These are phyloP conservation scores for Thera britannica DNA, from an alignment of 2,888 invertebrate species.

Conservation along the genomic window DNA sequence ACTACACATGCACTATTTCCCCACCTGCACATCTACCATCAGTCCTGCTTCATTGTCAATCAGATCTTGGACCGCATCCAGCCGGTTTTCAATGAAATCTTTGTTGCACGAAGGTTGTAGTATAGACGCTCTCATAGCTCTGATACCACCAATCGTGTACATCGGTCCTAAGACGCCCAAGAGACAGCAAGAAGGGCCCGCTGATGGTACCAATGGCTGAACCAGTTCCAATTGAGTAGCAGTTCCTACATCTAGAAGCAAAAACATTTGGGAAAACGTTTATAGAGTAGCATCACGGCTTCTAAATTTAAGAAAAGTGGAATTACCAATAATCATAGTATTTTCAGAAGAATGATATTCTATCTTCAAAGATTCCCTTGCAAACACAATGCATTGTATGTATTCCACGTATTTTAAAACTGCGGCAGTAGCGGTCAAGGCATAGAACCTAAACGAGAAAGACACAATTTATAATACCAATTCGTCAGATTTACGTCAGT, in stretches of 20 bases:
- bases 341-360: constrained; percentile 93
- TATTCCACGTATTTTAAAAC: constrained; percentile 93
- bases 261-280: not conserved
- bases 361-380: constrained; percentile 90
- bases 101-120: constrained; percentile 90
- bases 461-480: not conserved
- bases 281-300: not conserved
- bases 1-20: no score
- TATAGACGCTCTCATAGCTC: constrained; percentile 91
- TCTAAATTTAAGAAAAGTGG: not conserved
- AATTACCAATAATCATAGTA: constrained; percentile 91
- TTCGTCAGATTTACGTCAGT: constrained; percentile 2
- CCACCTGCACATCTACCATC: constrained; percentile 86
- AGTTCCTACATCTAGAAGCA: constrained; percentile 89
- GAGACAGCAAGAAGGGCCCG: constrained; percentile 74
- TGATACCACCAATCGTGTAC: constrained; percentile 87
- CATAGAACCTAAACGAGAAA: constrained; percentile 88
- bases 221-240: constrained; percentile 91
- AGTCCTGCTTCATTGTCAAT: constrained; percentile 87
- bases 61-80: constrained; percentile 91
- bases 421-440: constrained; percentile 93
- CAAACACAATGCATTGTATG: constrained; percentile 90
- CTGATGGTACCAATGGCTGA: constrained; percentile 78
- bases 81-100: constrained; percentile 87
- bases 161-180: constrained; percentile 76